Conservation (phyloP, 2,888 invertebrate species). For the Melipona beecheii region DNA sequence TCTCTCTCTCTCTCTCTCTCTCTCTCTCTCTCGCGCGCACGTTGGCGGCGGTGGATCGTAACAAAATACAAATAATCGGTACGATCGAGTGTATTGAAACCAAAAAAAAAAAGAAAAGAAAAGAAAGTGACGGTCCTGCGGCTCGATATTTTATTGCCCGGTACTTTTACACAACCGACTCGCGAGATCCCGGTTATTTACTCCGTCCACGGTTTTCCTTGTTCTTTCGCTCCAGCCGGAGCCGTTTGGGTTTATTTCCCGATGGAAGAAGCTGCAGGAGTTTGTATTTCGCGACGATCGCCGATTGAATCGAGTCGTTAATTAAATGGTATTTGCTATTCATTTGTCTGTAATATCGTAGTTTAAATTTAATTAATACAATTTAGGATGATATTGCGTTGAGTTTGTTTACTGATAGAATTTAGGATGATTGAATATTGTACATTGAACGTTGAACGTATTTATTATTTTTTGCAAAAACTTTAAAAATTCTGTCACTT, state of each 20-base stretch:
- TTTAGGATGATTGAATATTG: too few relatives aligned
- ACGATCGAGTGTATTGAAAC: conserved; percentile 4
- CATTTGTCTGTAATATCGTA: too few relatives aligned
- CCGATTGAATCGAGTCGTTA: background rate
- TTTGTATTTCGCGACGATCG: background rate
- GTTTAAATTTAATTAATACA: too few relatives aligned
- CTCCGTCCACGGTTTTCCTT: conserved; percentile 22
- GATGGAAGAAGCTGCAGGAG: background rate
- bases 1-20: too few relatives aligned
- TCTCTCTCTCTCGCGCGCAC: too few relatives aligned
- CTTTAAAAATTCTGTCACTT: too few relatives aligned
- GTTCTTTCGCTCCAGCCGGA: background rate
- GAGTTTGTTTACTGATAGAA: too few relatives aligned
- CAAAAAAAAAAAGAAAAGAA: too few relatives aligned
- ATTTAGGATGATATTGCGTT: too few relatives aligned
- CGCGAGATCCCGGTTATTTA: conserved; percentile 44
- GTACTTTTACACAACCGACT: conserved; percentile 57
- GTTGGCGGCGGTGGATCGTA: conserved; percentile 1
- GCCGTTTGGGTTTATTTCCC: background rate
- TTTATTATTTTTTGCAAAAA: too few relatives aligned
- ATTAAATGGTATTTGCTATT: background rate
- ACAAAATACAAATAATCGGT: conserved; percentile 52
- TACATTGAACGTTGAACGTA: too few relatives aligned
- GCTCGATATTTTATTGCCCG: conserved; percentile 50
- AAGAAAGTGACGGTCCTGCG: conserved; percentile 31